Evolutionary conservation across 35 echinoderm and acorn worm genomes (phyloP).

Genomic region (Apostichopus japonicus): DNA sequence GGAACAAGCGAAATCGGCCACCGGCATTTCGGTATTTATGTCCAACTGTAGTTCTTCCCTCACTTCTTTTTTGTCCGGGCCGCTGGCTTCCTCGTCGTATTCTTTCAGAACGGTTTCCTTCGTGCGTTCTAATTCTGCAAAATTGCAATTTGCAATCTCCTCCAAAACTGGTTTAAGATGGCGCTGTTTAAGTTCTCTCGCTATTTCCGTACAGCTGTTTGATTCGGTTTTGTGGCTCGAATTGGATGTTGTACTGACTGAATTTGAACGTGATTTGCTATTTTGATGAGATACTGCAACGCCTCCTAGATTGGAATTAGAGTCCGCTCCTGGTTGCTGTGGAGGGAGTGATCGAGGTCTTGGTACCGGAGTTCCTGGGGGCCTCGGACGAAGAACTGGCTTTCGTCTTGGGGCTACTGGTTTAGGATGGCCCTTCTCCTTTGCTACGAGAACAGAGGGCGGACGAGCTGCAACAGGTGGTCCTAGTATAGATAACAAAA

Average conservation of each 20-base stretch:
- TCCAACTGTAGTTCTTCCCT: not conserved
- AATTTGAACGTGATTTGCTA: not conserved
- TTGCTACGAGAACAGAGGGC: not conserved
- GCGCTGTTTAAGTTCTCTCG: not conserved
- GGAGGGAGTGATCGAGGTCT: not conserved
- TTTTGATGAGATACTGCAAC: not conserved
- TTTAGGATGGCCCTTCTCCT: not conserved
- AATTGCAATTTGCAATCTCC: not conserved
- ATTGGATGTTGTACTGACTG: not conserved
- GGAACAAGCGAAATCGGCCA: not conserved
- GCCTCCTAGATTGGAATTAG: not conserved
- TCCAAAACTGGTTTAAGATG: not conserved
- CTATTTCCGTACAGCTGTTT: not conserved
- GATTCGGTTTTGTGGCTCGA: not conserved
- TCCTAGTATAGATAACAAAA: too few relatives aligned
- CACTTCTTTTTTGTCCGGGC: not conserved
- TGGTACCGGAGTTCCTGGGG: not conserved
- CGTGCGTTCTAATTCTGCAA: not conserved
- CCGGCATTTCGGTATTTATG: not conserved
- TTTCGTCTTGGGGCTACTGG: not conserved
- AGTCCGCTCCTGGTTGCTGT: not conserved
- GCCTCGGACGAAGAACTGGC: not conserved
- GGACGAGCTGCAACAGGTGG: too few relatives aligned
- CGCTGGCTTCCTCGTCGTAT: not conserved
- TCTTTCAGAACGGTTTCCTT: not conserved